Evolutionary conservation across 64 coral and sea anemone genomes (phyloP), one percentile per base, ranked within the genome.

Genomic region (Pocillopora damicornis): DNA sequence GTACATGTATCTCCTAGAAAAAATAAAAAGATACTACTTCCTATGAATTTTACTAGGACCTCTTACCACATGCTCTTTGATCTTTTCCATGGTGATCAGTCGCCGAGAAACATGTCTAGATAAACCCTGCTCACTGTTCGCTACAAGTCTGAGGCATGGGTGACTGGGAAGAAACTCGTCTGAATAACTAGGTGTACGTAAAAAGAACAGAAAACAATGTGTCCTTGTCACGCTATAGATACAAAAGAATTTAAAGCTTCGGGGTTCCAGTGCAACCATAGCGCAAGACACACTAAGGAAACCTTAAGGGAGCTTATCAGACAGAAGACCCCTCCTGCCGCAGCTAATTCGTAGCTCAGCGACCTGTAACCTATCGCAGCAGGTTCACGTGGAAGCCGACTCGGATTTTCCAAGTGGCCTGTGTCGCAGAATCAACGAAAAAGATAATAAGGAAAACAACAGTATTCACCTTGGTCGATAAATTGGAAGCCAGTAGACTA

Each of bases 51-150:
- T 51, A 51, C 42, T 0, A 51, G 30, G 42, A 51, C 0, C 26
- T 11, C 82, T 88, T 38, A 95, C 97, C 90, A 75, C 73, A 76
- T 92, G 82, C 1, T 86, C 67, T 72, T 88, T 88, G 22, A 89
- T 74, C 80, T 99, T 99, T 80, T 95, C 93, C 97, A 99, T 99
- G 17, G 97, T 99, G 9, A 99, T 87, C 6, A 99, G 66, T 51
- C 90, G 85, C 37, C 97, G 81, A 16, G 97, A 99, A 17, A 99
- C 90, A 25, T 95, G 87, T 22, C 85, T 87, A 20, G 90, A 95
- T 3, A 99, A 91, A 79, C 77, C 22, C 77, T 99, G 97, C 92
- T 99, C 97, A 82, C 97, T 99, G 88, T 95, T 93, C 61, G 93
- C 84, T 56, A 99, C 80, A 59, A 99, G 93, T 73, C 80, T 88